phyloP scores from a whole-genome alignment of 64 coral and sea anemone species.

The Dendronephthya gigantea region DNA sequence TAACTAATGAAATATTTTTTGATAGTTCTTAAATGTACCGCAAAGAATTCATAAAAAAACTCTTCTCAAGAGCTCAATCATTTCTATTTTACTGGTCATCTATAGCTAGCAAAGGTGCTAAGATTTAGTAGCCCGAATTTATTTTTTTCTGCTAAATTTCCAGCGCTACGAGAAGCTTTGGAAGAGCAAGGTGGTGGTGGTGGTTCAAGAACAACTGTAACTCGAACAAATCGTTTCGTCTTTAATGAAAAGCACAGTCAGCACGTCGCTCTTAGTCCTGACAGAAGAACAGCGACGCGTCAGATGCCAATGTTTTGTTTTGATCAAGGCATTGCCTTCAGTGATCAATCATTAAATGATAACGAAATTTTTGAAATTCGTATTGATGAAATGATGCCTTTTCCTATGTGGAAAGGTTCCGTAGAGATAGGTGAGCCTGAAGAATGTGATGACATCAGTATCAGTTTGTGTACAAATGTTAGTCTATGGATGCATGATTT shows the following conservation, averaged over 20 bases:
- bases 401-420: background rate
- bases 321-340: background rate
- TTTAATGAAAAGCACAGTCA: background rate
- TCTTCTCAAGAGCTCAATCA: too few species aligned
- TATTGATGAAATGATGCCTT: conserved; percentile 1
- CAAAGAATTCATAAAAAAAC: too few species aligned
- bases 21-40: too few species aligned
- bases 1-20: too few species aligned
- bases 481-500: background rate
- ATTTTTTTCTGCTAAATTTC: background rate
- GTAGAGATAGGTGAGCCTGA: background rate
- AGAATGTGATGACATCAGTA: too few species aligned
- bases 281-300: background rate
- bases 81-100: too few species aligned
- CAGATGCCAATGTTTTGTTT: background rate
- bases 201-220: background rate
- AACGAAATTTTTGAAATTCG: conserved; percentile 12
- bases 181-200: background rate
- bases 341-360: conserved; percentile 1
- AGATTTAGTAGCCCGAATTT: too few species aligned
- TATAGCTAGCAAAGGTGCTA: too few species aligned
- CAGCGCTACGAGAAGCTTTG: background rate
- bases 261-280: background rate
- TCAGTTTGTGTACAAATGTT: background rate
- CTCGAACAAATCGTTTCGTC: background rate